Evolutionary conservation across 64 coral and sea anemone species (phyloP), one percentile per base, ranked within the genome.

Genomic region (Platygyra sinensis): DNA sequence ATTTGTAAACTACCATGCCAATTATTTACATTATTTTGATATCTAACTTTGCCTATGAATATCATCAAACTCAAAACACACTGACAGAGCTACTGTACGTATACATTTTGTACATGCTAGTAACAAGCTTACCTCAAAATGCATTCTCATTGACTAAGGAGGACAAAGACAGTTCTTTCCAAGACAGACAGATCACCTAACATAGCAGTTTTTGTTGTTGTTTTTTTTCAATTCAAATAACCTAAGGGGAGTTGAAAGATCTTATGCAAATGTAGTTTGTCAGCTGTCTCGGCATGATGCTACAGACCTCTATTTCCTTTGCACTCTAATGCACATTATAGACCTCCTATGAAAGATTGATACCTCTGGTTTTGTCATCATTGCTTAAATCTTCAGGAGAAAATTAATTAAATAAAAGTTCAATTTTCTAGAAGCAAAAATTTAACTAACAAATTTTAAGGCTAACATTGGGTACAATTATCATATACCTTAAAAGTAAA

Each of bases 251-350:
- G 36, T 46, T 42, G 39, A 77, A 77, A 42, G 3, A 46, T 50
- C 52, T 77, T 77, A 77, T 77, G 74, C 33, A 24, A 77, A 77
- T 77, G 49, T 16, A 50, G 16, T 49, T 46, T 17, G 39, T 77
- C 36, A 50, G 36, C 74, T 77, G 39, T 50, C 74, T 38, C 42
- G 49, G 74, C 74, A 52, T 77, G 74, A 24, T 20, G 22, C 20
- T 77, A 20, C 19, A 74, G 29, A 33, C 16, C 33, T 74, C 10
- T 30, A 77, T 50, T 77, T 77, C 20, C 36, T 77, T 24, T 46
- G 27, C 65, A 69, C 22, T 69, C 65, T n/a, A 69, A 69, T 69
- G 20, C 65, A 69, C 65, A 69, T n/a, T 69, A 67, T 67, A 24
- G 63, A 8, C 19, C 63, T 69, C 22, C 24, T 57, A 57, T 16